Base-by-base conservation (phyloP, 2,113 vertebrate species). In the Nothoprocta perdicaria region DNA sequence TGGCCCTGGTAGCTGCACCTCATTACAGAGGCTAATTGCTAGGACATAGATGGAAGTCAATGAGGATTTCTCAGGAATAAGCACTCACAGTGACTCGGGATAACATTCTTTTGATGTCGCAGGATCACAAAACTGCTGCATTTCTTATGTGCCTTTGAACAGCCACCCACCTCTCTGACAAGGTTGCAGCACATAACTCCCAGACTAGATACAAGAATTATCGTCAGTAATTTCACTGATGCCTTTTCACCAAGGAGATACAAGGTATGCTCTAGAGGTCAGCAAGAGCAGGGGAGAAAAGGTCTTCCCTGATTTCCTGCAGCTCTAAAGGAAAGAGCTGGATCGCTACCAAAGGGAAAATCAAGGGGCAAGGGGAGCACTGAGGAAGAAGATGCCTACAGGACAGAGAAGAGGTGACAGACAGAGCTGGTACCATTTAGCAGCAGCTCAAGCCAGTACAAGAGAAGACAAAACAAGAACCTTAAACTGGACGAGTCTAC, bases 81-180 rank as follows among this genome's bases (percentile, higher is more conserved):
- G 21, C 27, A 40, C 29, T 72, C 19, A 35, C 61, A 33, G 57
- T 86, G 74, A 43, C 57, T 61, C 60, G 79, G 86, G 19, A 72
- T 33, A 86, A 33, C 24, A 53, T 87, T 48, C 40, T 92, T 68
- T 50, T 60, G 78, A 72, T 86, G 75, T n/a, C 53, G 61, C 45
- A 29, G 60, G 53, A 41, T 77, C n/a, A 41, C 9, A 21, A 80
- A 67, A 92, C 41, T 10, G 14, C 52, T 61, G 26, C 9, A 33
- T 75, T 60, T 75, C 31, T 23, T 46, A 10, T 1, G 7, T 52
- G 62, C 57, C 61, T 65, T 22, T 83, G 9, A 84, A 72, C 14
- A 80, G 80, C 61, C 76, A 65, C 57, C 31, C 73, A 88, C 16
- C 31, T 48, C 67, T 84, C 60, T 33, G 55, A 23, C 14, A 74